These are phyloP conservation scores for Aselliscus stoliczkanus DNA, from an alignment of 2,797 vertebrate species.

Conservation along the genomic window DNA sequence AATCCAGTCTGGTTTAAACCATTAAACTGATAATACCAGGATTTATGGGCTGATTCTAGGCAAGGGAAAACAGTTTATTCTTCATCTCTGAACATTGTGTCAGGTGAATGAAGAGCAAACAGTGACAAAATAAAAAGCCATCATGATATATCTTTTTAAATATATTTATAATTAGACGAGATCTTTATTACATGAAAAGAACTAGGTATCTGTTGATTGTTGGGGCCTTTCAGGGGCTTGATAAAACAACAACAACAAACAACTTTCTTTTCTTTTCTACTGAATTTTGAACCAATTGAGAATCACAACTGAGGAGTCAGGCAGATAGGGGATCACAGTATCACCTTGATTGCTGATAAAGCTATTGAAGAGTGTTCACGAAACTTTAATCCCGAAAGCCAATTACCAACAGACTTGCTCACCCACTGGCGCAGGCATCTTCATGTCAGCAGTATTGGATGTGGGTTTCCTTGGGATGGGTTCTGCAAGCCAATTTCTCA, in stretches of 20 bases:
- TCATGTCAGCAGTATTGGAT: neutral
- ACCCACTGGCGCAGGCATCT: neutral
- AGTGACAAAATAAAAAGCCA: neutral
- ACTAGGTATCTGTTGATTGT: neutral
- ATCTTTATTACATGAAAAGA: neutral
- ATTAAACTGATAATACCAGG: constrained; percentile 61
- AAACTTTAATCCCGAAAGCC: neutral
- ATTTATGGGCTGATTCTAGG: constrained; percentile 48
- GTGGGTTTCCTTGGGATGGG: neutral
- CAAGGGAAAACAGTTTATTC: constrained; percentile 63
- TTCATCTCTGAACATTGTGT: constrained; percentile 13
- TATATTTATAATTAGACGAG: neutral
- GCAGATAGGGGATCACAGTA: neutral
- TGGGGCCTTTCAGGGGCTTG: neutral
- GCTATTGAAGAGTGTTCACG: neutral
- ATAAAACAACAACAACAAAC: neutral
- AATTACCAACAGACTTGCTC: neutral
- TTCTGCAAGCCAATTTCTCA: neutral
- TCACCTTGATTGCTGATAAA: neutral
- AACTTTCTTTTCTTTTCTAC: neutral
- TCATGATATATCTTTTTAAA: neutral
- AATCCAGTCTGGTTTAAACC: constrained; percentile 44
- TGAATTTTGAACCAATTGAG: neutral
- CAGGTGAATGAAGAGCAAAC: constrained; percentile 61
- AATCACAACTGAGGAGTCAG: neutral